Evolutionary conservation across 1,140 invertebrate genomes (phyloP).

Genomic region (Philopotamus ludificatus): DNA sequence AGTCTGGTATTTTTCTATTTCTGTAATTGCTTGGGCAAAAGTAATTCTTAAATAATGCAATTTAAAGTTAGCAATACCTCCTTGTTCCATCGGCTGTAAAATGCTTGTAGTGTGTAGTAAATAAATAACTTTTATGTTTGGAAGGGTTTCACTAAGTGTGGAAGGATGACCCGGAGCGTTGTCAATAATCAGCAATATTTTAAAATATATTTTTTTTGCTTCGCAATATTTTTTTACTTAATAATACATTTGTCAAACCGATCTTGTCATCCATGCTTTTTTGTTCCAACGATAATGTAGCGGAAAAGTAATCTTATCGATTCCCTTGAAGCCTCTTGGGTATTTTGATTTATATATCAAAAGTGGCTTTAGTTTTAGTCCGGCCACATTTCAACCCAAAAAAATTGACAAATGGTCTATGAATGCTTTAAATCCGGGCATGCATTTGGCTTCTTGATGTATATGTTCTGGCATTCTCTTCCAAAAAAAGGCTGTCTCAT

Average conservation of each 20-base stretch:
- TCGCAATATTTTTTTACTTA: slow-evolving; percentile 14
- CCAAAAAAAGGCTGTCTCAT: too few species aligned
- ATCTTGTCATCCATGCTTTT: slow-evolving; percentile 4
- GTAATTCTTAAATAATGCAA: too few species aligned
- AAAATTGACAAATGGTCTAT: not conserved
- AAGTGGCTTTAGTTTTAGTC: slow-evolving; percentile 1
- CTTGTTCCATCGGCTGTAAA: slow-evolving; percentile 8
- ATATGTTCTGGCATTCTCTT: too few species aligned
- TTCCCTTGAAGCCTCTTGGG: not conserved
- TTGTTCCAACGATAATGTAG: slow-evolving; percentile 12
- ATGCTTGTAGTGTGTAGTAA: not conserved
- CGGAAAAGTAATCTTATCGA: slow-evolving; percentile 4
- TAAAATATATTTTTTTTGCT: too few species aligned
- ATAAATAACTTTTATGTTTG: not conserved
- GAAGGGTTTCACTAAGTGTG: slow-evolving; percentile 1
- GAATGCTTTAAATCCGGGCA: not conserved
- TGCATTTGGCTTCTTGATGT: not conserved
- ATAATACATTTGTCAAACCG: slow-evolving; percentile 4
- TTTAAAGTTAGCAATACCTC: slow-evolving; percentile 6
- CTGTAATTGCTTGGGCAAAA: too few species aligned
- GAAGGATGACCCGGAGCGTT: slow-evolving; percentile 7
- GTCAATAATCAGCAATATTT: slow-evolving; percentile 1
- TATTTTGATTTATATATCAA: slow-evolving; percentile 5
- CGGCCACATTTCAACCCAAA: not conserved
- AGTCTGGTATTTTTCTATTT: slow-evolving; percentile 6